Percentiles rank a stretch among this genome's conserved stretches.
phyloP scores from a whole-genome alignment of 1,140 invertebrate species.

The Octopus bimaculoides region DNA sequence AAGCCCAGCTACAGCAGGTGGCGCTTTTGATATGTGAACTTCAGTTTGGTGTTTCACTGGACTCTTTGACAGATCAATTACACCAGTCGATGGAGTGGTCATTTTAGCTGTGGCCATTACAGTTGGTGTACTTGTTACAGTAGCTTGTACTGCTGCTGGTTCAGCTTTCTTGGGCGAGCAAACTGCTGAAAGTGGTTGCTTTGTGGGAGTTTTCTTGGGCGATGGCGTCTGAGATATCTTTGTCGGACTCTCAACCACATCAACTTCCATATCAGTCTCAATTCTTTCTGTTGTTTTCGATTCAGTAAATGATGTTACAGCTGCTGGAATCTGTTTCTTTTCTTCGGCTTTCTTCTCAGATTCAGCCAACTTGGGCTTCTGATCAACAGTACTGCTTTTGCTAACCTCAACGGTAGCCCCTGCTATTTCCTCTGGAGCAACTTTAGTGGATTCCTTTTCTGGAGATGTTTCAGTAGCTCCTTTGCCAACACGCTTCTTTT shows the following conservation, averaged over 20 bases:
- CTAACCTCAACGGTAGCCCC: not conserved
- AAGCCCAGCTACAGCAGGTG: too few species aligned
- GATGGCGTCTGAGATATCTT: not conserved
- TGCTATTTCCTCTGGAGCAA: not conserved
- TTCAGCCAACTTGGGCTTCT: not conserved
- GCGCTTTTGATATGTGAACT: not conserved
- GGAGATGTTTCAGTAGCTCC: not conserved
- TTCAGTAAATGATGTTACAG: not conserved
- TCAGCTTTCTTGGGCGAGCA: too few species aligned
- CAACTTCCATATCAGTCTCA: slow-evolving; percentile 5
- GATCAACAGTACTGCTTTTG: not conserved
- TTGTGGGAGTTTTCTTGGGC: not conserved
- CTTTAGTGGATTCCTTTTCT: not conserved
- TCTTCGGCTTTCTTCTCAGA: not conserved
- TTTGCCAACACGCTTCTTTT: not conserved
- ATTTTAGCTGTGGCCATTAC: not conserved
- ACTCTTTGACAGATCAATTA: not conserved
- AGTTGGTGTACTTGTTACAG: not conserved
- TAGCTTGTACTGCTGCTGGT: not conserved
- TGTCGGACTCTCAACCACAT: not conserved
- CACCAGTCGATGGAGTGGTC: not conserved
- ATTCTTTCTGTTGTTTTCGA: not conserved
- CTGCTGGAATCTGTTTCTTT: not conserved
- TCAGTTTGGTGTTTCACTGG: not conserved
- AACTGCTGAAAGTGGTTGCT: not conserved